Conservation (phyloP, 2,888 invertebrate genomes). For the Perithous albicinctus region DNA sequence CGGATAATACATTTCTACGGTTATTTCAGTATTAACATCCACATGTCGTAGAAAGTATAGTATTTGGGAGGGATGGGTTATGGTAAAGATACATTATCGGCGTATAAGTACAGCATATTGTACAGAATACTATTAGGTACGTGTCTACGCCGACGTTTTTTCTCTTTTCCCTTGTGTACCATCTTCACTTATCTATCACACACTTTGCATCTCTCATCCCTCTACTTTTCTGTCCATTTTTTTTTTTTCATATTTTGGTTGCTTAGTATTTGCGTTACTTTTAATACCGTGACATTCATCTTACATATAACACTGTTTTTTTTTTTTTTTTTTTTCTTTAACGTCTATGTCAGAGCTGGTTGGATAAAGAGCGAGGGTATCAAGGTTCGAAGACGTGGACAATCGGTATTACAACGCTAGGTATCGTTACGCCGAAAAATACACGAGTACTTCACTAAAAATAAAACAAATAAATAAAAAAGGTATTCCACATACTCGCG, state of each 20-base stretch:
- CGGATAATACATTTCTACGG: slow-evolving; percentile 47
- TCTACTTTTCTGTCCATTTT: slow-evolving; percentile 15
- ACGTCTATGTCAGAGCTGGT: slow-evolving; percentile 32
- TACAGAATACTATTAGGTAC: slow-evolving; percentile 60
- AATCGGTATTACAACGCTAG: background rate
- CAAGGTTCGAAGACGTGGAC: slow-evolving; percentile 5
- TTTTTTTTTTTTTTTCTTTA: slow-evolving; percentile 24
- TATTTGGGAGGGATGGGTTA: slow-evolving; percentile 5
- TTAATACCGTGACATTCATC: slow-evolving; percentile 66
- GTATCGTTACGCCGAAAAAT: background rate
- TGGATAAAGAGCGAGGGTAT: slow-evolving; percentile 22
- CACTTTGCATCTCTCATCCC: slow-evolving; percentile 35
- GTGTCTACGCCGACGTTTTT: slow-evolving; percentile 54
- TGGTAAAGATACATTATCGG: slow-evolving; percentile 35
- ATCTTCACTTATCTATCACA: slow-evolving; percentile 37
- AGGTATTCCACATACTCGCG: background rate
- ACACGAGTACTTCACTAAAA: background rate
- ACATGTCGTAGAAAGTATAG: slow-evolving; percentile 47
- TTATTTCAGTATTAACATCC: slow-evolving; percentile 58
- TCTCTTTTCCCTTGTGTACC: slow-evolving; percentile 28
- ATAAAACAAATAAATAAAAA: background rate
- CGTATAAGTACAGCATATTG: slow-evolving; percentile 57
- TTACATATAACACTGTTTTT: slow-evolving; percentile 70
- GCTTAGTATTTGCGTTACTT: slow-evolving; percentile 59
- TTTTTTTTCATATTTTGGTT: slow-evolving; percentile 53